These are phyloP conservation scores for Drosophila tripunctata DNA, from an alignment of 2,888 invertebrate genomes.

Conservation along the genomic window DNA sequence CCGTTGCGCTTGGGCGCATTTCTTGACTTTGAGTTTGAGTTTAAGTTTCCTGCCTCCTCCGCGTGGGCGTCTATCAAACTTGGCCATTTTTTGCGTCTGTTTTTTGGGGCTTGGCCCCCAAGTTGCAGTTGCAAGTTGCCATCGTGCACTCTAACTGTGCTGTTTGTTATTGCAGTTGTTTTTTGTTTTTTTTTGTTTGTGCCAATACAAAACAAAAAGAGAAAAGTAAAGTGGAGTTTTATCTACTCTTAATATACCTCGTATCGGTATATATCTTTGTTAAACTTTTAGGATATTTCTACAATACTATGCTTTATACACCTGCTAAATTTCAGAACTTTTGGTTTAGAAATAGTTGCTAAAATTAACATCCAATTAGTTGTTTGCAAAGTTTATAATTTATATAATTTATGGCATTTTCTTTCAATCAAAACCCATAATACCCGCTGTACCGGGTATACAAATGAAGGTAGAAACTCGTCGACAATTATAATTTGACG, in stretches of 20 bases:
- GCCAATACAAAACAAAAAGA: conserved; percentile 50
- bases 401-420: too few relatives aligned
- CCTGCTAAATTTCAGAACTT: too few relatives aligned
- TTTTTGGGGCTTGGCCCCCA: conserved; percentile 58
- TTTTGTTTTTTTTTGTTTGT: conserved; percentile 50
- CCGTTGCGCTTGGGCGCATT: conserved; percentile 76
- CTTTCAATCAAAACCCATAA: background rate
- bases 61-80: conserved; percentile 53
- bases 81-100: background rate
- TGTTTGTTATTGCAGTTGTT: conserved; percentile 9
- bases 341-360: too few relatives aligned
- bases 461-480: conserved; percentile 49
- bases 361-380: too few relatives aligned
- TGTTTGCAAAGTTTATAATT: too few relatives aligned
- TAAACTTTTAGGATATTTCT: too few relatives aligned
- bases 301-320: too few relatives aligned
- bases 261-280: too few relatives aligned
- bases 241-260: background rate
- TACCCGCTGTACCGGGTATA: background rate
- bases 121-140: conserved; percentile 34
- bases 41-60: conserved; percentile 45
- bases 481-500: conserved; percentile 80
- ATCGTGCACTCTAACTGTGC: conserved; percentile 65
- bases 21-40: conserved; percentile 69
- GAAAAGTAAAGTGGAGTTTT: conserved; percentile 18